A percentile compares a stretch with the other conserved stretches of the same genome.
These are phyloP conservation scores for Rhopilema esculentum DNA, from an alignment of 30 jellyfish, hydroid and myxozoan species.

Conservation along the genomic window DNA sequence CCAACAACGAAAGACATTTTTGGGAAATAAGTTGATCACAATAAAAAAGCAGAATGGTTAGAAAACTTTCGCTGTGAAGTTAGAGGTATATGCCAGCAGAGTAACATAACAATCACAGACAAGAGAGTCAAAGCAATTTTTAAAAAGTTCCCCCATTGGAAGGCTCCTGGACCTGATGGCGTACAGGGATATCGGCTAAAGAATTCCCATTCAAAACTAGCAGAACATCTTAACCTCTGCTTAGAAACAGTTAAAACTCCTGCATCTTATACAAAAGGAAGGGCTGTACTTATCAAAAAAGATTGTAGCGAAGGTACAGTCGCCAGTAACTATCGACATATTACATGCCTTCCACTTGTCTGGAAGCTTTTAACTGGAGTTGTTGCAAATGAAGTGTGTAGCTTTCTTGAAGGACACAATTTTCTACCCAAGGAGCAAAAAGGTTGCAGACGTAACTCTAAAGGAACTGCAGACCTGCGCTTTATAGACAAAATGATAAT, in stretches of 20 bases:
- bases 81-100: slow-evolving; percentile 19
- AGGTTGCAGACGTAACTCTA: not conserved
- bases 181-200: no score
- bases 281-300: no score
- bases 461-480: slow-evolving; percentile 12
- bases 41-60: slow-evolving; percentile 20
- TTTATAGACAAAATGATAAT: slow-evolving; percentile 29
- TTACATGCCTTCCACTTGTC: no score
- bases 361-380: no score
- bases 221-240: slow-evolving; percentile 29
- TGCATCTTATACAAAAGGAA: no score
- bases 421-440: not conserved
- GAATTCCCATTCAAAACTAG: slow-evolving; percentile 25
- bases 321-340: no score
- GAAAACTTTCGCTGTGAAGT: slow-evolving; percentile 31
- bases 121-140: not conserved
- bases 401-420: not conserved
- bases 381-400: no score
- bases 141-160: no score
- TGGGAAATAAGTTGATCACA: slow-evolving; percentile 13
- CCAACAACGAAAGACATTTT: slow-evolving; percentile 30
- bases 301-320: no score
- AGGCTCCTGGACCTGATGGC: no score
- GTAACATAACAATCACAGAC: slow-evolving; percentile 13
- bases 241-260: slow-evolving; percentile 32